A percentile compares a stretch with the other conserved stretches of the same genome.
Evolutionary conservation across 1,140 invertebrate species (phyloP).

Genomic region (Probaryconus sp.): DNA sequence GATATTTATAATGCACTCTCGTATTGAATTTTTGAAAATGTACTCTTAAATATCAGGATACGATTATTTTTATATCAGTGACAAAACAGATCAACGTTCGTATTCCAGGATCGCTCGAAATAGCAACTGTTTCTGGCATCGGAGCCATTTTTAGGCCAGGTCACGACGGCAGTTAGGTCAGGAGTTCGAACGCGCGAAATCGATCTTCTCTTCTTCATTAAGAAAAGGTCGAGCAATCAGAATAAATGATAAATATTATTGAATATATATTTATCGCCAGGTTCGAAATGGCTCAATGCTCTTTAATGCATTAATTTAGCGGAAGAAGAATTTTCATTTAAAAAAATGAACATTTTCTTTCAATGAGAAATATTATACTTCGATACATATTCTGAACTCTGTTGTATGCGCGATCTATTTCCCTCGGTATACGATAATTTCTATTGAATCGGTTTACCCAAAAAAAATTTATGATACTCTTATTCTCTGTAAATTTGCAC

Average conservation of each 20-base stretch:
- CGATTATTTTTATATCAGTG: slow-evolving; percentile 18
- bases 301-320: no score
- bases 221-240: slow-evolving; percentile 24
- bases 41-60: slow-evolving; percentile 17
- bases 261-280: slow-evolving; percentile 7
- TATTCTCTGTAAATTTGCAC: no score
- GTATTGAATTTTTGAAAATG: slow-evolving; percentile 1
- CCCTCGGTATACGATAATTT: no score
- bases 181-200: slow-evolving; percentile 51
- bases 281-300: not conserved
- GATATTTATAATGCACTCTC: no score
- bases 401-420: no score
- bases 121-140: slow-evolving; percentile 43
- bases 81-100: slow-evolving; percentile 6
- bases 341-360: no score
- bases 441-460: no score
- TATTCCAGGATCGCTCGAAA: slow-evolving; percentile 30
- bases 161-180: slow-evolving; percentile 52
- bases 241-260: slow-evolving; percentile 32
- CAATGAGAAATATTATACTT: no score
- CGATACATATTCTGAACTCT: no score
- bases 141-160: slow-evolving; percentile 61
- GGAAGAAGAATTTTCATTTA: no score
- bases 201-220: slow-evolving; percentile 49
- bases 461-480: no score